These are phyloP conservation scores for Margaritifera margaritifera DNA, from an alignment of 2,888 invertebrate species.

Conservation along the genomic window DNA sequence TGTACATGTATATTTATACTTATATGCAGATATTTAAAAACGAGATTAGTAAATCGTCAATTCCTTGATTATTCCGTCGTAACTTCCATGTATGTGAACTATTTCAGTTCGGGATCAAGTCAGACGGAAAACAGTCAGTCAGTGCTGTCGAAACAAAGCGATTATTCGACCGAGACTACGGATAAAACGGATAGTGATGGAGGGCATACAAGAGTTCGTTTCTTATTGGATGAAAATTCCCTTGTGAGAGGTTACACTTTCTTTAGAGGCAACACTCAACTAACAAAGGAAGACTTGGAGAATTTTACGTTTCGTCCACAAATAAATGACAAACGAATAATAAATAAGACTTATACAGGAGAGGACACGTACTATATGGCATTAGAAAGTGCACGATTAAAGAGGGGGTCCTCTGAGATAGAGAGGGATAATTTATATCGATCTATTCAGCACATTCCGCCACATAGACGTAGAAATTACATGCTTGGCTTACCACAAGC, in stretches of 20 bases:
- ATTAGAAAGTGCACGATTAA: constrained; percentile 15
- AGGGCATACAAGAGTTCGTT: constrained; percentile 1
- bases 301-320: constrained; percentile 41
- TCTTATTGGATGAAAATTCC: neutral
- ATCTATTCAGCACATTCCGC: constrained; percentile 17
- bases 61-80: no score
- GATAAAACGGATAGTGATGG: neutral
- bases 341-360: constrained; percentile 44
- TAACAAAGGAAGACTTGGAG: no score
- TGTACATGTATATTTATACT: no score
- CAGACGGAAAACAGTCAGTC: no score
- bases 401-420: neutral
- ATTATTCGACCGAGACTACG: no score
- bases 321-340: constrained; percentile 31
- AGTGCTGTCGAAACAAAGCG: neutral
- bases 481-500: constrained; percentile 50
- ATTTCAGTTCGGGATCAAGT: no score
- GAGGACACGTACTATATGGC: constrained; percentile 27
- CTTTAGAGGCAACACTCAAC: no score
- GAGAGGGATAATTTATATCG: constrained; percentile 13
- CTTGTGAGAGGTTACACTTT: no score
- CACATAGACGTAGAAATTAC: constrained; percentile 36
- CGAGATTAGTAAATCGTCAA: no score
- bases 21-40: no score
- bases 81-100: no score